Evolutionary conservation across 2,888 invertebrate species (phyloP).

Genomic region (Brassicogethes aeneus): DNA sequence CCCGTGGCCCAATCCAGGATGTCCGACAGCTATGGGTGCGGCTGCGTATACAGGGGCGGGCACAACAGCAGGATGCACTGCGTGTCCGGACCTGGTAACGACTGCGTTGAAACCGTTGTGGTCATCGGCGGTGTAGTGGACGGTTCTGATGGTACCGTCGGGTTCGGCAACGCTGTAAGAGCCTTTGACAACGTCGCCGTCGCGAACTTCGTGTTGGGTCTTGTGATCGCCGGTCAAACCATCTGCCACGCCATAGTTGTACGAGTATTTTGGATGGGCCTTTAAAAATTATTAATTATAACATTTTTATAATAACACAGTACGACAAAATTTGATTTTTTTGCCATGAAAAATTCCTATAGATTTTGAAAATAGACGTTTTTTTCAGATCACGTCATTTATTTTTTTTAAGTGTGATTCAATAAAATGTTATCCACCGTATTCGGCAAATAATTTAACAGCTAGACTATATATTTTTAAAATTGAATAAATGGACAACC

Average conservation of each 20-base stretch:
- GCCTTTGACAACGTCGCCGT: constrained; percentile 40
- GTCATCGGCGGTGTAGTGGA: constrained; percentile 45
- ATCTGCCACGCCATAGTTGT: constrained; percentile 37
- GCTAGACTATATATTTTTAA: no score
- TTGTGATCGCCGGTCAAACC: constrained; percentile 36
- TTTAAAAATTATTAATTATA: constrained; percentile 14
- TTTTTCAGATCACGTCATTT: no score
- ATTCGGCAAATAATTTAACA: no score
- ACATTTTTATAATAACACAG: no score
- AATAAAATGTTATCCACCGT: no score
- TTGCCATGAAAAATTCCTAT: no score
- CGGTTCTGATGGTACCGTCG: constrained; percentile 46
- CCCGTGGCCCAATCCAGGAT: constrained; percentile 12
- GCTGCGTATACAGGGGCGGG: constrained; percentile 13
- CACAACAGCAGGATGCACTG: constrained; percentile 10
- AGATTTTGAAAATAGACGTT: no score
- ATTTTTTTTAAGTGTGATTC: no score
- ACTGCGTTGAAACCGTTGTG: constrained; percentile 35
- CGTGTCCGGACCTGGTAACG: constrained; percentile 36
- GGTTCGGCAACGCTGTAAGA: constrained; percentile 44
- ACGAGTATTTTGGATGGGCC: constrained; percentile 36
- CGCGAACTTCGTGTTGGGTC: constrained; percentile 33
- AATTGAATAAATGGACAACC: no score
- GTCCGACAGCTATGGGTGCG: constrained; percentile 12
- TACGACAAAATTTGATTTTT: no score